Evolutionary conservation across 1,140 invertebrate genomes (phyloP), one percentile per base, ranked within the genome.

Genomic region (Polypedilum pembai): DNA sequence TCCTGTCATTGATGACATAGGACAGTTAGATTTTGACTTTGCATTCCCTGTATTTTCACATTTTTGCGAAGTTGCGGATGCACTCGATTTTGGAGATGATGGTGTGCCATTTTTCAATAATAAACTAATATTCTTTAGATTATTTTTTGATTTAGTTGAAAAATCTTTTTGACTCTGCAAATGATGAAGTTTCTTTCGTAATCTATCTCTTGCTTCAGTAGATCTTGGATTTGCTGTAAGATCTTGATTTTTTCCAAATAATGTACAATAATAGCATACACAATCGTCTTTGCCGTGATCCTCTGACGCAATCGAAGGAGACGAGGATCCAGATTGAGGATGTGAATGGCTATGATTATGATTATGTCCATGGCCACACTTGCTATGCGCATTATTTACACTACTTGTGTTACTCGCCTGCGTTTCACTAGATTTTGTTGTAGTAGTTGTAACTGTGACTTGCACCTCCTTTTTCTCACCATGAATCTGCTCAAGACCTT

Each of bases 171-270:
- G 65, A 74, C 17, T 75, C 72, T 73, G 73, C 21, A 77, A 77
- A 75, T 84, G 82, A 45, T 81, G 80, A 18, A 84, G 77, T 74
- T 84, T 83, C 74, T 82, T 83, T 73, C 84, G 80, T 65, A 85
- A 76, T 33, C 83, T 79, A 77, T 84, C 83, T 10, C 83, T 80
- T 0, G 83, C 83, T 76, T 85, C 83, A 40, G 82, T 84, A 41
- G 80, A 69, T 15, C 73, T 73, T 33, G 40, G 12, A 73, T 45
- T 41, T 10, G 41, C n/a, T 41, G 12, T 40, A 17, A 20, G 41
- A 41, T 73, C 40, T 12, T 73, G 73, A 40, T 73, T 73, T 5
- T 74, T 63, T 3, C 74, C 74, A 45, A 74, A 74, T n/a, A 74
- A 18, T 41, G 74, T 74, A 40, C 74, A 74, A 40, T 74, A 74